phyloP scores from a whole-genome alignment of 2,113 vertebrate genomes.

The Siphamia tubifer region DNA sequence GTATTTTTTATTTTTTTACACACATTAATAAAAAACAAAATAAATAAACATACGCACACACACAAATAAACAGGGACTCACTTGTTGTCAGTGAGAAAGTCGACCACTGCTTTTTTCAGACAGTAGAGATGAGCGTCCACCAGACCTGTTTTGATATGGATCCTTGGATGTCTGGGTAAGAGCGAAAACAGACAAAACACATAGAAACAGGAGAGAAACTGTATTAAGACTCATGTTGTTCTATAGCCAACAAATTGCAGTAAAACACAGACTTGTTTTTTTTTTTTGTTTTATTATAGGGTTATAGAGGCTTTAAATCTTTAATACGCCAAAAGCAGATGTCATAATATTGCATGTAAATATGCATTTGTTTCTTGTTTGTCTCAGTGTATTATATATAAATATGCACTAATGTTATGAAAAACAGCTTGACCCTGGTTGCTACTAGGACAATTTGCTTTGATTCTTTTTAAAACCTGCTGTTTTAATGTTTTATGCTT shows the following conservation, averaged over 20 bases:
- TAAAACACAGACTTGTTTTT: too few species aligned
- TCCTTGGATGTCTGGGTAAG: constrained; percentile 88
- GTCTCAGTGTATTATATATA: not conserved
- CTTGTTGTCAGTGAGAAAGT: constrained; percentile 93
- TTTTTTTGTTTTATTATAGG: too few species aligned
- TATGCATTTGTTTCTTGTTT: not conserved
- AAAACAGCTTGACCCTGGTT: not conserved
- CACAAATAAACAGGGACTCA: constrained; percentile 75
- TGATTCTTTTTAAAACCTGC: constrained; percentile 24
- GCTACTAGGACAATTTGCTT: constrained; percentile 13
- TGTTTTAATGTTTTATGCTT: constrained; percentile 31
- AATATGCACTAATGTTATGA: not conserved
- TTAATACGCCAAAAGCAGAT: not conserved
- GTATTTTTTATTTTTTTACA: too few species aligned
- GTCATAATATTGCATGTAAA: not conserved
- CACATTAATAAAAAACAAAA: too few species aligned
- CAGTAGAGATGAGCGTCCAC: constrained; percentile 98
- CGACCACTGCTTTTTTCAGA: constrained; percentile 93
- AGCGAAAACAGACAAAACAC: not conserved
- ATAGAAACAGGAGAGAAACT: not conserved
- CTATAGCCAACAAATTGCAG: not conserved
- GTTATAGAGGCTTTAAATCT: too few species aligned
- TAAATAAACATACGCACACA: too few species aligned
- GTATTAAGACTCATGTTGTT: not conserved
- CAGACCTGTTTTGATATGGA: constrained; percentile 93